Evolutionary conservation across 2,113 vertebrate genomes (phyloP), one percentile per base, ranked within the genome.

Genomic region (Clarias batrachus): DNA sequence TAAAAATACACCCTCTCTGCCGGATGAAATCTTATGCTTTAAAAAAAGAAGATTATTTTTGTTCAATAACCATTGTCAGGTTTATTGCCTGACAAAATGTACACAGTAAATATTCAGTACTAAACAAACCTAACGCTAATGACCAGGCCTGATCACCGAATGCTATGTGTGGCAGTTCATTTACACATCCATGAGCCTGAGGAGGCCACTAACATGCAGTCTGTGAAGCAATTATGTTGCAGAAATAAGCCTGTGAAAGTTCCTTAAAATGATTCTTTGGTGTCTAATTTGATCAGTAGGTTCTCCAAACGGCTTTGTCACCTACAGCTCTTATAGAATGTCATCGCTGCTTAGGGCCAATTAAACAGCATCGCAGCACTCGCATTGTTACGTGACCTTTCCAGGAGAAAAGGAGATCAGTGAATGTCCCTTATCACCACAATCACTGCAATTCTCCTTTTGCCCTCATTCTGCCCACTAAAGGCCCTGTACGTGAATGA

Each of bases 71-170:
- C 82, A 71, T 33, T 79, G 81, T 90, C 63, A 63, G 79, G 23
- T 74, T 54, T 81, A 11, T 59, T 19, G 7, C 76, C 62, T 23
- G 19, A 87, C 84, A 62, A 65, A 78, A 81, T 60, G 86, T 74
- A 37, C 63, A 56, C 52, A 25, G 17, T 59, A 70, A 37, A 57
- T 56, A 30, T 68, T 81, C n/a, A 52, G 37, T 81, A 86, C 37
- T 86, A 81, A 89, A 70, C 85, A 88, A 88, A 74, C 83, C 79
- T 59, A 30, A 88, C 86, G 82, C 88, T 90, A 88, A 88, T 87
- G 86, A 81, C 84, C 33, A 77, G 9, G n/a, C n/a, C 76, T 59
- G 16, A 33, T 79, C 59, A 30, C 48, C 63, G n/a, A 27, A 19
- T 73, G 30, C 57, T 12, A 77, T 78, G 60, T 54, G 77, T 77